Percentiles rank a stretch among this genome's conserved stretches.
These are phyloP conservation scores for Taenaris catops DNA, from an alignment of 2,888 invertebrate genomes.

Conservation along the genomic window DNA sequence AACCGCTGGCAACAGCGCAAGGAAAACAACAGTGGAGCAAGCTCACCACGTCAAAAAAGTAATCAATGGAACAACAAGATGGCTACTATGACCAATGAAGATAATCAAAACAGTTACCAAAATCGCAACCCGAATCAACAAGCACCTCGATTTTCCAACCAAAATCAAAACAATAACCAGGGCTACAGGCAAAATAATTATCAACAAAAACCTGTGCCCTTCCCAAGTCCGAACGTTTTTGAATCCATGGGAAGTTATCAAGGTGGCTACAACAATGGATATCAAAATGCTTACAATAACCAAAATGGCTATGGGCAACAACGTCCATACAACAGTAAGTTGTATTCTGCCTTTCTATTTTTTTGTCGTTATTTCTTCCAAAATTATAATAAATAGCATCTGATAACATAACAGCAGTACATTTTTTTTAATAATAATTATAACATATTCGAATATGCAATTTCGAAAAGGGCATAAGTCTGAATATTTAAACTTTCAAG, in stretches of 20 bases:
- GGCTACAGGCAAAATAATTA: constrained; percentile 60
- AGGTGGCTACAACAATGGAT: constrained; percentile 72
- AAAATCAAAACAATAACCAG: constrained; percentile 58
- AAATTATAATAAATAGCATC: no score
- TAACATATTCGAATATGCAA: no score
- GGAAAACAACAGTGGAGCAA: constrained; percentile 70
- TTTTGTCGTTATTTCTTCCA: no score
- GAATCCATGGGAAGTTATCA: constrained; percentile 79
- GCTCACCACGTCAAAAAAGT: constrained; percentile 72
- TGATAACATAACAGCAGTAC: no score
- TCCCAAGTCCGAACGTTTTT: constrained; percentile 80
- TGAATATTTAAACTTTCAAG: no score
- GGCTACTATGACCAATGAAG: constrained; percentile 51
- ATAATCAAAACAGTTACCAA: constrained; percentile 51
- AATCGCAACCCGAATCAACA: constrained; percentile 54
- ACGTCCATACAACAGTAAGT: constrained; percentile 65
- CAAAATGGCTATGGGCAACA: constrained; percentile 70
- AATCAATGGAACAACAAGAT: constrained; percentile 76
- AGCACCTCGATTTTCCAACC: constrained; percentile 75
- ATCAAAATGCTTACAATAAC: constrained; percentile 71
- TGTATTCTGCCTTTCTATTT: no score
- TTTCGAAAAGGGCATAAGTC: no score
- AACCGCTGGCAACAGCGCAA: constrained; percentile 83
- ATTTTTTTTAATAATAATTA: no score
- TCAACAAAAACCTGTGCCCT: constrained; percentile 76